Evolutionary conservation across 1,140 invertebrate species (phyloP), one percentile per base, ranked within the genome.

Genomic region (Chlorops oryzae): DNA sequence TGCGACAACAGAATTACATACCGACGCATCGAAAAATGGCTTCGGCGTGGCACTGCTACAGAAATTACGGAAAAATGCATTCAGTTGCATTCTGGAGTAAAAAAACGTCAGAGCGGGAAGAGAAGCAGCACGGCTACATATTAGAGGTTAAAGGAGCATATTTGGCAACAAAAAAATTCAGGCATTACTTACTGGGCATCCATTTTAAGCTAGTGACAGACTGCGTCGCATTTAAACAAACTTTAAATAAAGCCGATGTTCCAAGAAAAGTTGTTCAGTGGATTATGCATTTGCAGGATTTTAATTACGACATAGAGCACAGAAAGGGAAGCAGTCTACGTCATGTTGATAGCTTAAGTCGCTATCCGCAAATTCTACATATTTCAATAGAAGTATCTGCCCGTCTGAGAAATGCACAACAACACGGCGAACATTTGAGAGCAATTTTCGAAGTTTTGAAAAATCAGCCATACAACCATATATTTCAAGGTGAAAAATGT

Each of bases 81-180:
- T 17, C 37, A 7, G 15, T 39, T 39, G 6, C 9, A 9, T 39
- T 13, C 18, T 39, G 17, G 9, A 13, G 9, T 6, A 39, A 39
- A 39, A 39, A 39, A 17, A 39, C 37, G 9, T 39, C 37, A 17
- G 6, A 6, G 6, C 9, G 9, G 17, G 27, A 32, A 32, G 27
- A 32, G n/a, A 32, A 6, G 27, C 27, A 32, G 27, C 27, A 32
- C n/a, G n/a, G 27, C n/a, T 32, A 32, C n/a, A 32, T 6, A 32
- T 32, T 6, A 6, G 27, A 62, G 43, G 50, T 56, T 24, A 28
- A 63, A 9, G 62, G 57, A 5, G 38, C 61, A 5, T 37, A 61
- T 10, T 27, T 50, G 23, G 55, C 49, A 9, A 18, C 61, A n/a
- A 56, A 53, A 9, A 32, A 32, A 32, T 32, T 32, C n/a, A 6